phyloP scores from a whole-genome alignment of 2,797 vertebrate species.

The Percopsis omiscomaycus region DNA sequence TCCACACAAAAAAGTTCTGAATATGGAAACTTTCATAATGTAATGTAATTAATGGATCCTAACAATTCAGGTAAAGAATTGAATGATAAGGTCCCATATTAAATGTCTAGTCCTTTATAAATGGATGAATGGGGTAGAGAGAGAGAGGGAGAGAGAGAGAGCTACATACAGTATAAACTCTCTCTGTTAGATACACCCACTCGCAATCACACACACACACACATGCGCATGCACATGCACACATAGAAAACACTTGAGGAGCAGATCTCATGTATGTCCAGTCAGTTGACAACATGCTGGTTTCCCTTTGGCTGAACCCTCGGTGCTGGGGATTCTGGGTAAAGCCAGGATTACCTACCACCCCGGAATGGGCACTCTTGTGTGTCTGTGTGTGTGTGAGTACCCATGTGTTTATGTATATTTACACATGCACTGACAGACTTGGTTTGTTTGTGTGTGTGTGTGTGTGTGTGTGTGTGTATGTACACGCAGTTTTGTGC shows the following conservation, averaged over 20 bases:
- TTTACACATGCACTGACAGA: neutral
- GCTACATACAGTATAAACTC: neutral
- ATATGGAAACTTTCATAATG: no score
- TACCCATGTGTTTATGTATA: constrained; percentile 8
- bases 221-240: constrained; percentile 20
- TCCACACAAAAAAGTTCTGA: no score
- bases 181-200: neutral
- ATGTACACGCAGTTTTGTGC: constrained; percentile 8
- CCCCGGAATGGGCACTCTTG: constrained; percentile 9
- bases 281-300: constrained; percentile 55
- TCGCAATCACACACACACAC: constrained; percentile 5
- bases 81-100: no score
- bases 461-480: constrained; percentile 9
- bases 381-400: constrained; percentile 1
- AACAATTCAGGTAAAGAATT: no score
- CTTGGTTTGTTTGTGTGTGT: constrained; percentile 2
- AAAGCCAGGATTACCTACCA: constrained; percentile 61
- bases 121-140: neutral
- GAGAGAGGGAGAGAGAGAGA: neutral
- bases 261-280: constrained; percentile 55
- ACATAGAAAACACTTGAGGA: neutral
- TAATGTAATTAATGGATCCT: no score
- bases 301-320: constrained; percentile 75
- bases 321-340: constrained; percentile 64
- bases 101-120: no score